Evolutionary conservation across 2,888 invertebrate species (phyloP).

Genomic region (Macrophya alboannulata): DNA sequence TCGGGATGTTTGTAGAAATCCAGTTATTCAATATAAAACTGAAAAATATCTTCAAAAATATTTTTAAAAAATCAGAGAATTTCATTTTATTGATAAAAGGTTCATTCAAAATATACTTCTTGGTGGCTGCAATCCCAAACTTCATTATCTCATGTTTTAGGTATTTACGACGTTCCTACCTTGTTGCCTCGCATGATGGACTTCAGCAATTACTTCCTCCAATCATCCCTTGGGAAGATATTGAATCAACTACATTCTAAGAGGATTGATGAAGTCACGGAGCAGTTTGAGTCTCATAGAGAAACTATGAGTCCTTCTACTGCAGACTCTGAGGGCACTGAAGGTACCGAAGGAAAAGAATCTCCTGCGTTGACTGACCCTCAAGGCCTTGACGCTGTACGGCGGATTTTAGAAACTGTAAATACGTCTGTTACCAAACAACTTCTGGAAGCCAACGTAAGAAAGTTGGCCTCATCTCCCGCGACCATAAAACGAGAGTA

Average conservation of each 20-base stretch:
- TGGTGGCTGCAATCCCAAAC: too few species aligned
- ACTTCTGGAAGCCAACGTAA: conserved; percentile 86
- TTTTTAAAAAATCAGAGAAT: not conserved
- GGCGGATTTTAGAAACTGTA: conserved; percentile 88
- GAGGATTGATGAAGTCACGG: conserved; percentile 72
- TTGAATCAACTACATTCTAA: conserved; percentile 84
- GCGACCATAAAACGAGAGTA: conserved; percentile 77
- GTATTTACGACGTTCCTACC: conserved; percentile 76
- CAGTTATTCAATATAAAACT: too few species aligned
- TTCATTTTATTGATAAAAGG: too few species aligned
- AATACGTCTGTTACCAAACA: conserved; percentile 89
- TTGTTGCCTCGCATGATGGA: conserved; percentile 76
- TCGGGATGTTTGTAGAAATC: not conserved
- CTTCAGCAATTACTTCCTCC: conserved; percentile 75
- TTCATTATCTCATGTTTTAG: conserved; percentile 46
- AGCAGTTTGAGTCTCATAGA: conserved; percentile 74
- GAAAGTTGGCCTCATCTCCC: conserved; percentile 84
- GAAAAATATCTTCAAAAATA: too few species aligned
- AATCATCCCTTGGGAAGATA: conserved; percentile 84
- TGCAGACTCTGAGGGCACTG: conserved; percentile 84
- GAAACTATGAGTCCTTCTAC: conserved; percentile 77
- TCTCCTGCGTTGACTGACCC: conserved; percentile 76
- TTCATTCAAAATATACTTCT: too few species aligned
- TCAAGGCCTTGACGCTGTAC: conserved; percentile 85
- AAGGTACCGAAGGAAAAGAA: conserved; percentile 82